These are phyloP conservation scores for Oryctes rhinoceros DNA, from an alignment of 1,140 invertebrate genomes.

Conservation along the genomic window DNA sequence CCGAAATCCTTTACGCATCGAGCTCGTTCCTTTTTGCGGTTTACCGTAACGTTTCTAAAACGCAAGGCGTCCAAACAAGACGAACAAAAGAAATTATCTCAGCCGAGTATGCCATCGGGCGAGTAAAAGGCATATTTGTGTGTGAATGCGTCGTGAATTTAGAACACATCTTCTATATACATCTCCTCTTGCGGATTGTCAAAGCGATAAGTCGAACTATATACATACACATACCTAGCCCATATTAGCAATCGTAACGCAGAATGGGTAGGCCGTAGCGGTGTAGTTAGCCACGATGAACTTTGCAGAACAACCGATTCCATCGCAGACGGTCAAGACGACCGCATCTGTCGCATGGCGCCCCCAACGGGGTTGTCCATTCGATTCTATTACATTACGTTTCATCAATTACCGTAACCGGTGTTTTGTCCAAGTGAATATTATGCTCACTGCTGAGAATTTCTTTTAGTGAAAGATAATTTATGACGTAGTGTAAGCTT, in stretches of 20 bases:
- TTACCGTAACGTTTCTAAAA: not conserved
- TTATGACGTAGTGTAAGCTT: not conserved
- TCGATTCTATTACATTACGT: not conserved
- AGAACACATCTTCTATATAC: conserved; percentile 1
- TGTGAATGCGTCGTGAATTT: conserved; percentile 21
- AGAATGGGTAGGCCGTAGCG: not conserved
- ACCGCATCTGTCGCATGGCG: not conserved
- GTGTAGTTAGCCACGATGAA: conserved; percentile 12
- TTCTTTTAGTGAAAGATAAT: not conserved
- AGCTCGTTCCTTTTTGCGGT: not conserved
- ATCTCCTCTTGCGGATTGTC: not conserved
- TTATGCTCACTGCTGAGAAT: not conserved
- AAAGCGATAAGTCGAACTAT: not conserved
- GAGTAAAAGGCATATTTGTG: conserved; percentile 22
- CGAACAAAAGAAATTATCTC: conserved; percentile 16
- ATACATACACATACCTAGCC: not conserved
- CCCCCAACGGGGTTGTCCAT: conserved; percentile 1
- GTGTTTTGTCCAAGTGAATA: not conserved
- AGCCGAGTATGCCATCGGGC: conserved; percentile 3
- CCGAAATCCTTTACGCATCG: not conserved
- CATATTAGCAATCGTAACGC: not conserved
- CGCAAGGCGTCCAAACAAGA: not conserved
- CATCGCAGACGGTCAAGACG: not conserved
- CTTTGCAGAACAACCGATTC: conserved; percentile 9
- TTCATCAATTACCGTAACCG: not conserved